Percentiles rank a stretch among this genome's conserved stretches.
Conservation (phyloP, 2,113 vertebrate genomes). For the Herpailurus yagouaroundi region DNA sequence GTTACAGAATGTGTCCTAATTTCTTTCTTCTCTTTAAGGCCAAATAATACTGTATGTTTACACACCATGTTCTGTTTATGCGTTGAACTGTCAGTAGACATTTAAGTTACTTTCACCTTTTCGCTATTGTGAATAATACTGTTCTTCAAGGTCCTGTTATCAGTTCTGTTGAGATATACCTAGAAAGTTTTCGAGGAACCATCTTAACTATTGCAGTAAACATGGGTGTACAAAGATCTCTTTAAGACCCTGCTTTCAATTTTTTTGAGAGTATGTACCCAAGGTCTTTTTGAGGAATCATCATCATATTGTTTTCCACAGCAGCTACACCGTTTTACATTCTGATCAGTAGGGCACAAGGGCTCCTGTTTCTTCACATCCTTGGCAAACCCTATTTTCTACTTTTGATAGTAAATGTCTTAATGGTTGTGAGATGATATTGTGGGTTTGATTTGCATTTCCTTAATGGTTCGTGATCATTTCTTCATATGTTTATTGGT, state of each 20-base stretch:
- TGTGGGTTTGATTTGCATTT: conserved; percentile 15
- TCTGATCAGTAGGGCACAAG: neutral
- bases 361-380: neutral
- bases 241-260: neutral
- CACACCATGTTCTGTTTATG: neutral
- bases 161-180: neutral
- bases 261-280: neutral
- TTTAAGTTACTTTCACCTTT: neutral
- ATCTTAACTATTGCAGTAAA: neutral
- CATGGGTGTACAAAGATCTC: neutral
- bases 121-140: neutral
- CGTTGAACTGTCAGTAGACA: neutral
- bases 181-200: neutral
- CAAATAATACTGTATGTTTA: neutral
- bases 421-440: neutral
- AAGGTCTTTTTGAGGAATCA: neutral
- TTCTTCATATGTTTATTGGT: neutral
- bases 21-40: neutral
- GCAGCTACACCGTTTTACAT: neutral
- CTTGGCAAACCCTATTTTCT: neutral
- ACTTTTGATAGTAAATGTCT: neutral
- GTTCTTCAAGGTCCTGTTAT: neutral
- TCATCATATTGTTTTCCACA: neutral
- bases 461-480: neutral
- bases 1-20: neutral